Conservation (phyloP, 2,888 invertebrate species). For the Tipula helvola region DNA sequence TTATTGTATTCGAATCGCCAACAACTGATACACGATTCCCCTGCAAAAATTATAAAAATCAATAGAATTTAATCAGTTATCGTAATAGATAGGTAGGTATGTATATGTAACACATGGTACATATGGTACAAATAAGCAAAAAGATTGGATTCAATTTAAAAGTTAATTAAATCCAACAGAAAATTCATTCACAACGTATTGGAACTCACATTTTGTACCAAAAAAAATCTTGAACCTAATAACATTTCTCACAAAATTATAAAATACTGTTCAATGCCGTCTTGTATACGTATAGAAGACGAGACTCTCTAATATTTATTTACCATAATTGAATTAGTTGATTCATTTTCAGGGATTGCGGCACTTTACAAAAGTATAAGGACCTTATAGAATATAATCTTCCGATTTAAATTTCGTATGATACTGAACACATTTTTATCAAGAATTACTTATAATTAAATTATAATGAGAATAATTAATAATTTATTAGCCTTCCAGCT, state of each 20-base stretch:
- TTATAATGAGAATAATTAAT: not conserved
- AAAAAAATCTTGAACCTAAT: not conserved
- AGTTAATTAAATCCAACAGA: not conserved
- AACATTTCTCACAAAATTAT: not conserved
- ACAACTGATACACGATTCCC: slow-evolving; percentile 45
- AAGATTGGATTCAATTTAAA: not conserved
- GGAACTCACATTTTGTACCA: not conserved
- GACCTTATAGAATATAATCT: not conserved
- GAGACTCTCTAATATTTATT: not conserved
- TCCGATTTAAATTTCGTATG: not conserved
- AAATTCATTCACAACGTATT: not conserved
- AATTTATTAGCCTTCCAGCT: not conserved
- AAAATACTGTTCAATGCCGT: not conserved
- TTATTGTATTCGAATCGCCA: slow-evolving; percentile 46
- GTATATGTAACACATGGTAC: too few species aligned
- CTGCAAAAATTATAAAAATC: slow-evolving; percentile 30
- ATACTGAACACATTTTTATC: not conserved
- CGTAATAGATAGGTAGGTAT: too few species aligned
- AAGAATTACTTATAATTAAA: not conserved
- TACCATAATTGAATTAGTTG: not conserved
- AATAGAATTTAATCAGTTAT: not conserved
- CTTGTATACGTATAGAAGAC: not conserved
- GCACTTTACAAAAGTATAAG: not conserved
- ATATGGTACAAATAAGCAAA: not conserved
- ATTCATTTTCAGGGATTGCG: not conserved